phyloP scores from a whole-genome alignment of 2,888 invertebrate species.

The Theretra japonica region DNA sequence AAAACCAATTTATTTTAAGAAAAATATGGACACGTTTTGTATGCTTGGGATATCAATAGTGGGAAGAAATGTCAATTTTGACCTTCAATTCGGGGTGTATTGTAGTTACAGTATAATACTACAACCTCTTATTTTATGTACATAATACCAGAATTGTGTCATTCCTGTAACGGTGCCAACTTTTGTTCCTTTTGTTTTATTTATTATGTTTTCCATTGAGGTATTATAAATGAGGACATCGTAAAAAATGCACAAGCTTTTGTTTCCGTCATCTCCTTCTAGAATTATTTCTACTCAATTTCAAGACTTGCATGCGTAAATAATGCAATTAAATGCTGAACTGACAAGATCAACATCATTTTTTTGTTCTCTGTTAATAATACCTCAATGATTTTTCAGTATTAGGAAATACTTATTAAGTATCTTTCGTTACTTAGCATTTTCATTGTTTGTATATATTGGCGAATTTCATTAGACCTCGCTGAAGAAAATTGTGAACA shows the following conservation, averaged over 20 bases:
- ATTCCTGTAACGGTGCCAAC: conserved; percentile 26
- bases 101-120: not conserved
- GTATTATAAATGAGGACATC: too few relatives aligned
- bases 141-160: not conserved
- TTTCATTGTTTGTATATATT: conserved; percentile 39
- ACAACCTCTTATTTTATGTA: conserved; percentile 19
- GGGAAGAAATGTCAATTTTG: too few relatives aligned
- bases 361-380: too few relatives aligned
- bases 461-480: conserved; percentile 35
- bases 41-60: too few relatives aligned
- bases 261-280: too few relatives aligned
- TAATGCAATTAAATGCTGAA: too few relatives aligned
- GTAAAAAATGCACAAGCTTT: too few relatives aligned
- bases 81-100: not conserved
- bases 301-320: too few relatives aligned
- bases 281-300: too few relatives aligned
- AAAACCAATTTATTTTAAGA: too few relatives aligned
- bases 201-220: not conserved
- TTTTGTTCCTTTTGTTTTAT: conserved; percentile 28
- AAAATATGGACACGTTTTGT: too few relatives aligned
- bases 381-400: conserved; percentile 33
- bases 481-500: conserved; percentile 23
- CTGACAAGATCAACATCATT: too few relatives aligned
- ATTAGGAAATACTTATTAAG: conserved; percentile 33
- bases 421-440: not conserved